These are phyloP conservation scores for Ephialtes manifestator DNA, from an alignment of 2,888 invertebrate species.

Conservation along the genomic window DNA sequence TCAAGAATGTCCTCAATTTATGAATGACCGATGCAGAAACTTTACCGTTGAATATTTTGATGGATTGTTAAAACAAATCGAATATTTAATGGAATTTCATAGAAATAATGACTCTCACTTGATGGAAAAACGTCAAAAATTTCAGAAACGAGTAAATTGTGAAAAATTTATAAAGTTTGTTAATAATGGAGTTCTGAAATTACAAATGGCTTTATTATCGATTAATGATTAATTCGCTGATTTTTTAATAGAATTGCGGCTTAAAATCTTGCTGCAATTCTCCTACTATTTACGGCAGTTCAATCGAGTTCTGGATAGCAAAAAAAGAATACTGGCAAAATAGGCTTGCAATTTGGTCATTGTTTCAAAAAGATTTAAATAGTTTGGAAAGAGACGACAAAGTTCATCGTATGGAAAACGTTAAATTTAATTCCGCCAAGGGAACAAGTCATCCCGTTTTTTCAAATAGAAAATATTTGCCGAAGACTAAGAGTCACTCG, in stretches of 20 bases:
- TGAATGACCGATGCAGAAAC: conserved; percentile 63
- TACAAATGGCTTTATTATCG: too few species aligned
- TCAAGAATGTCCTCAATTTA: conserved; percentile 52
- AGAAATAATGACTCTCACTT: conserved; percentile 51
- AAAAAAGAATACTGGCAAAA: conserved; percentile 60
- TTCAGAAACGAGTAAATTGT: conserved; percentile 8
- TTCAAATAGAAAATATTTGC: background rate
- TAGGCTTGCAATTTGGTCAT: conserved; percentile 57
- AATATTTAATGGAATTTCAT: conserved; percentile 57
- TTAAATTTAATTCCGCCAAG: conserved; percentile 13
- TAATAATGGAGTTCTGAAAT: too few species aligned
- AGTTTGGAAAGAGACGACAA: conserved; percentile 17
- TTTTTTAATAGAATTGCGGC: conserved; percentile 36
- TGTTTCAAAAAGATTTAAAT: conserved; percentile 40
- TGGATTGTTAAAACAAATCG: conserved; percentile 52
- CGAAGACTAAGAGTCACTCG: background rate
- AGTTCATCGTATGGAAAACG: background rate
- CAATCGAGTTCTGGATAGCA: conserved; percentile 64
- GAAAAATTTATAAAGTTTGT: background rate
- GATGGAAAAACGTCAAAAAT: conserved; percentile 1
- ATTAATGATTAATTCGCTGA: background rate
- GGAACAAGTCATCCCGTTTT: background rate
- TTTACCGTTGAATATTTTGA: conserved; percentile 58
- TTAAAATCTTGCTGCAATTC: conserved; percentile 19
- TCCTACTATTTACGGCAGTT: conserved; percentile 59